Evolutionary conservation across 1,140 invertebrate genomes (phyloP).

Genomic region (Sitodiplosis mosellana): DNA sequence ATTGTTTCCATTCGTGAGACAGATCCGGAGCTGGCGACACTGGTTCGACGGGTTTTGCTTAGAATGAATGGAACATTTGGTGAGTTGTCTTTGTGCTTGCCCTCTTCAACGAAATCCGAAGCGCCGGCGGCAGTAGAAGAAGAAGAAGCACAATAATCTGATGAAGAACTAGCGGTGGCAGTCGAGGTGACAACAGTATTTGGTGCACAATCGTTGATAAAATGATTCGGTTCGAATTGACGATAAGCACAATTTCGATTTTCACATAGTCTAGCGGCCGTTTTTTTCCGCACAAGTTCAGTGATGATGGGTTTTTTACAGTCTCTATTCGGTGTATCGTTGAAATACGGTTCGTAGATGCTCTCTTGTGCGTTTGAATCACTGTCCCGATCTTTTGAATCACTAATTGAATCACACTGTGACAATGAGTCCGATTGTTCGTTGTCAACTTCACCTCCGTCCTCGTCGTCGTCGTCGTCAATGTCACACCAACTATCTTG

Average conservation of each 20-base stretch:
- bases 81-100: no score
- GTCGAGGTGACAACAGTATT: no score
- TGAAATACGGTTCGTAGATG: slow-evolving; percentile 5
- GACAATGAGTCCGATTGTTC: slow-evolving; percentile 25
- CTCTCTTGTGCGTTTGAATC: slow-evolving; percentile 5
- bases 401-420: slow-evolving; percentile 26
- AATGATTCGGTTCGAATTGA: slow-evolving; percentile 3
- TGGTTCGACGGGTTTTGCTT: slow-evolving; percentile 18
- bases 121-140: no score
- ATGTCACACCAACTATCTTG: no score
- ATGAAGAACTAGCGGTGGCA: no score
- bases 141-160: no score
- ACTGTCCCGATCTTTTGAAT: slow-evolving; percentile 5
- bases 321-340: slow-evolving; percentile 14
- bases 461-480: slow-evolving; percentile 23
- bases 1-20: slow-evolving; percentile 57
- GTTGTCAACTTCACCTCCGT: slow-evolving; percentile 29
- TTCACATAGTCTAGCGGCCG: slow-evolving; percentile 6
- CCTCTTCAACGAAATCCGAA: no score
- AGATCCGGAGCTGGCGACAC: slow-evolving; percentile 34
- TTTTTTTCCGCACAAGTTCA: slow-evolving; percentile 17
- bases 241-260: slow-evolving; percentile 7
- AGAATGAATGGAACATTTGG: no score
- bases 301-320: slow-evolving; percentile 20
- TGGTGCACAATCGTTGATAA: not conserved